phyloP scores from a whole-genome alignment of 2,113 vertebrate genomes.

The Labeo rohita region DNA sequence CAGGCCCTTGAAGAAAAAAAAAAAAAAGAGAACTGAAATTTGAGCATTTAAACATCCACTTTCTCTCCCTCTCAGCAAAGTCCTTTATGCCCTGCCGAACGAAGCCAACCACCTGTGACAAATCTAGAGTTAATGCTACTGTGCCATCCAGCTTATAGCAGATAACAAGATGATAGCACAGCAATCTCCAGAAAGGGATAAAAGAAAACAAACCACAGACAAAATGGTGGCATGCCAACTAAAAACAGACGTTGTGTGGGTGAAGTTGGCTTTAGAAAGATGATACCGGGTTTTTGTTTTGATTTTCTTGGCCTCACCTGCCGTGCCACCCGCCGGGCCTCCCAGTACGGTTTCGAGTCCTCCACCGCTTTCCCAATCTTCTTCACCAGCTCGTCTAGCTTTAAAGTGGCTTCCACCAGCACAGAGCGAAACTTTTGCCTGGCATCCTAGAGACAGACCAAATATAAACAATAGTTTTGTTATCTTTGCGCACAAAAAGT shows the following conservation, averaged over 20 bases:
- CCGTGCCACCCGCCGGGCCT: constrained; percentile 88
- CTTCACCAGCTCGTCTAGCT: constrained; percentile 92
- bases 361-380: constrained; percentile 95
- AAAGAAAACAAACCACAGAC: background rate
- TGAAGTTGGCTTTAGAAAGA: constrained; percentile 6
- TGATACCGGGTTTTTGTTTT: background rate
- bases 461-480: background rate
- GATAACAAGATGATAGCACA: constrained; percentile 3
- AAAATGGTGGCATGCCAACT: background rate
- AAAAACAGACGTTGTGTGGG: background rate
- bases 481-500: too few relatives aligned
- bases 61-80: background rate
- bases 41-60: constrained; percentile 5
- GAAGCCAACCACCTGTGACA: constrained; percentile 26
- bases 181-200: background rate
- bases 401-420: constrained; percentile 90
- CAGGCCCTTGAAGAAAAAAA: background rate
- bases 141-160: background rate
- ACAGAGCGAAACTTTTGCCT: constrained; percentile 93
- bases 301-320: constrained; percentile 79
- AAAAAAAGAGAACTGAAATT: constrained; percentile 37
- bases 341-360: constrained; percentile 98
- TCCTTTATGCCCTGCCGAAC: background rate
- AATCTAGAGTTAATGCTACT: background rate
- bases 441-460: constrained; percentile 78